These are phyloP conservation scores for Anthonomus grandis DNA, from an alignment of 1,140 invertebrate species.

Conservation along the genomic window DNA sequence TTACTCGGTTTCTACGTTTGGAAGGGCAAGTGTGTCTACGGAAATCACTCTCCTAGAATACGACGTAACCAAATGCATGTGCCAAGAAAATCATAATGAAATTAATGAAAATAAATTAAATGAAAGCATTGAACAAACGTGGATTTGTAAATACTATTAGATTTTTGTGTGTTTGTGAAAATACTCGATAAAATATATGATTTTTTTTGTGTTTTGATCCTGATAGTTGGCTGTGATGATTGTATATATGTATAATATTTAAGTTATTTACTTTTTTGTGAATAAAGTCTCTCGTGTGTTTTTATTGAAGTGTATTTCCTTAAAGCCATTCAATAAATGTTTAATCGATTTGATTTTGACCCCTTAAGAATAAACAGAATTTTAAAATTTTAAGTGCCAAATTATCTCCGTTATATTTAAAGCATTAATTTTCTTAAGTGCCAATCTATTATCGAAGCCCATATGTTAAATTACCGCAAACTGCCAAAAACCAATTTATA, in stretches of 20 bases:
- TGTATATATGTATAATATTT: not conserved
- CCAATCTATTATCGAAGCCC: too few relatives aligned
- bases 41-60: slow-evolving; percentile 36
- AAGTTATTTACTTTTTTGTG: slow-evolving; percentile 1
- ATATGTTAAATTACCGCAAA: too few relatives aligned
- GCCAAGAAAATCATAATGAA: slow-evolving; percentile 28
- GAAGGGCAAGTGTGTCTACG: slow-evolving; percentile 34
- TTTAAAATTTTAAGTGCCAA: too few relatives aligned
- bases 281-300: too few relatives aligned
- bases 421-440: too few relatives aligned
- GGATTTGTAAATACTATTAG: slow-evolving; percentile 27
- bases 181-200: slow-evolving; percentile 8
- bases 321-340: not conserved
- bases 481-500: too few relatives aligned
- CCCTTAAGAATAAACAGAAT: too few relatives aligned
- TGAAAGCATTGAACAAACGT: slow-evolving; percentile 33
- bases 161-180: slow-evolving; percentile 5
- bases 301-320: too few relatives aligned
- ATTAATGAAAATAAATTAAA: slow-evolving; percentile 36
- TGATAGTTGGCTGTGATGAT: slow-evolving; percentile 12
- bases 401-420: too few relatives aligned
- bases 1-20: slow-evolving; percentile 31
- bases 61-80: slow-evolving; percentile 19
- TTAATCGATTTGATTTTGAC: too few relatives aligned
- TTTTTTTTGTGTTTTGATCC: slow-evolving; percentile 11